Conservation (phyloP, 2,113 vertebrate genomes). For the Pterocles gutturalis region DNA sequence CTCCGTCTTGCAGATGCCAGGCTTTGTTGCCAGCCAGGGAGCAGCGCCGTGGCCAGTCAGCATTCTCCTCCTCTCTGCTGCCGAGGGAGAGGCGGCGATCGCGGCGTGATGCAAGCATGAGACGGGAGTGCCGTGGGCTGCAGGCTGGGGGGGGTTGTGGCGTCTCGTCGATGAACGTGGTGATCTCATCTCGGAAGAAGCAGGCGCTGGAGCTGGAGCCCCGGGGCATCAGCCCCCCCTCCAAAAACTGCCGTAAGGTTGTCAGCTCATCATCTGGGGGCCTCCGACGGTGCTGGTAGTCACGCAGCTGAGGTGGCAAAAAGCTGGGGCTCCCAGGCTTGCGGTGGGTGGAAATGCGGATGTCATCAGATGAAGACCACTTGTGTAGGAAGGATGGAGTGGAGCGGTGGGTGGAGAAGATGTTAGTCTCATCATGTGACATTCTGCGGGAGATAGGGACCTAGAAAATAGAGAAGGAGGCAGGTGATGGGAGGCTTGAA, state of each 20-base stretch:
- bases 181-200: conserved; percentile 86
- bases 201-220: conserved; percentile 72
- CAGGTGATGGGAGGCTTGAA: neutral
- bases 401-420: conserved; percentile 78
- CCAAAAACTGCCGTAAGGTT: conserved; percentile 79
- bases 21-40: conserved; percentile 69
- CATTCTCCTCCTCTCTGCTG: conserved; percentile 64
- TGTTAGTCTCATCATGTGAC: conserved; percentile 84
- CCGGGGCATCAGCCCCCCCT: conserved; percentile 69
- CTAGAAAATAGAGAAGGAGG: conserved; percentile 57
- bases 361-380: conserved; percentile 86
- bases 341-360: conserved; percentile 72
- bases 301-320: conserved; percentile 70
- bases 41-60: conserved; percentile 64
- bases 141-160: conserved; percentile 79
- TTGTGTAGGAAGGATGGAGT: conserved; percentile 82
- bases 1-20: conserved; percentile 10
- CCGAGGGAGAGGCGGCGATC: conserved; percentile 74
- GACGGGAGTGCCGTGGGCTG: conserved; percentile 78
- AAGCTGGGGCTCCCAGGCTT: conserved; percentile 69
- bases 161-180: conserved; percentile 83
- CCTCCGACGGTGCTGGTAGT: conserved; percentile 70
- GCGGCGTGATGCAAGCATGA: neutral
- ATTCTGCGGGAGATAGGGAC: conserved; percentile 81
- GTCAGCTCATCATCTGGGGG: conserved; percentile 75